These are phyloP conservation scores for Tryphoninae sp. DNA, from an alignment of 2,888 invertebrate species.

Conservation along the genomic window DNA sequence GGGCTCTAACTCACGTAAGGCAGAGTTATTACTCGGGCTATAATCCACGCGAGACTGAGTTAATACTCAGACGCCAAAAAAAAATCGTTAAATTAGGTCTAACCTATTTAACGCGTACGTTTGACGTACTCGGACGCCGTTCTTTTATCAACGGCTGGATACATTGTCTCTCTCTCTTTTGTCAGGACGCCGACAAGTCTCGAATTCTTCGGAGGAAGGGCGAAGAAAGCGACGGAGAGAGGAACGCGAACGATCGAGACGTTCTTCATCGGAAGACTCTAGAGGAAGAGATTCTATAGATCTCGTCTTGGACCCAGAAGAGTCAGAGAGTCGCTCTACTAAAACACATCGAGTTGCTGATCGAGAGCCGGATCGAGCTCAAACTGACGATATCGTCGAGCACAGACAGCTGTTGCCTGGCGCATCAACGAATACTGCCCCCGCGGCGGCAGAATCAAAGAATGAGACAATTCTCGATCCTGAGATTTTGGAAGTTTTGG, in stretches of 20 bases:
- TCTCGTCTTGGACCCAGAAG: neutral
- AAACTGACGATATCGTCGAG: conserved; percentile 9
- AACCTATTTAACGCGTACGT: conserved; percentile 37
- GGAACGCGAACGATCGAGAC: conserved; percentile 5
- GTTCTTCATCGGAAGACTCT: conserved; percentile 15
- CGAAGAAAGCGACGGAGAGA: conserved; percentile 14
- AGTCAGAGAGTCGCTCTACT: neutral
- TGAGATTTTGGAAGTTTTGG: conserved; percentile 24
- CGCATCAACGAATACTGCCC: neutral
- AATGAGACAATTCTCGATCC: conserved; percentile 16
- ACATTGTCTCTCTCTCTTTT: conserved; percentile 3
- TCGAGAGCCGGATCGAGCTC: conserved; percentile 1
- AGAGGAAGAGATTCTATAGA: neutral
- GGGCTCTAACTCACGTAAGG: conserved; percentile 38
- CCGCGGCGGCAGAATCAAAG: neutral
- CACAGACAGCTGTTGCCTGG: conserved; percentile 8
- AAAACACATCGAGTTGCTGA: neutral
- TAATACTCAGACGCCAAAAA: neutral
- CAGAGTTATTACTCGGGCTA: conserved; percentile 44
- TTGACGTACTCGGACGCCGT: conserved; percentile 19
- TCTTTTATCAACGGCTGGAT: conserved; percentile 10
- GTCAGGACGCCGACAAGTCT: conserved; percentile 18
- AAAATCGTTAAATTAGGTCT: conserved; percentile 14
- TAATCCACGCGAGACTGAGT: neutral
- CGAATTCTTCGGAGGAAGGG: conserved; percentile 23